Conservation (phyloP, 2,113 vertebrate genomes). For the Psittacula cyanocephala region DNA sequence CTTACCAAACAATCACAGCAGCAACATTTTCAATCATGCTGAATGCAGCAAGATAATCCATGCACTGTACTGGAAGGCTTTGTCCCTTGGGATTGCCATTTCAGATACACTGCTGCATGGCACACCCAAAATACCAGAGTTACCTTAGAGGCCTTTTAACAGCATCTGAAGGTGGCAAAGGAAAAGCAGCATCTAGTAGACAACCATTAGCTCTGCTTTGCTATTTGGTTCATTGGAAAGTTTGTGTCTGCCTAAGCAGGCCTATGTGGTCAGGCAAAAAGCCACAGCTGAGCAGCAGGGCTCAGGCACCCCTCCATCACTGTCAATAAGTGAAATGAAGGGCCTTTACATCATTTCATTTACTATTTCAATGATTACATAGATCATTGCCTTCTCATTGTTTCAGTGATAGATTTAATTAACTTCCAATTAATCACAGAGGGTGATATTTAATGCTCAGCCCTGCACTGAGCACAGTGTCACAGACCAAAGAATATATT, state of each 20-base stretch:
- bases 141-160: not conserved
- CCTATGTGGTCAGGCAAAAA: conserved; percentile 73
- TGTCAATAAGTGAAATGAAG: conserved; percentile 90
- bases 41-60: not conserved
- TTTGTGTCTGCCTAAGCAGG: conserved; percentile 53
- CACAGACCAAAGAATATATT: conserved; percentile 86
- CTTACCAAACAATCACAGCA: not conserved
- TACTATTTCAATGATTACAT: conserved; percentile 98
- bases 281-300: conserved; percentile 71
- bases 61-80: not conserved
- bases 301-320: conserved; percentile 86
- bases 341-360: conserved; percentile 89
- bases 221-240: conserved; percentile 48
- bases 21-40: not conserved
- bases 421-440: conserved; percentile 99
- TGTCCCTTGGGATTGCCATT: not conserved
- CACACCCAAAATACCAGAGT: not conserved
- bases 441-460: conserved; percentile 97
- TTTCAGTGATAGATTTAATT: conserved; percentile 99
- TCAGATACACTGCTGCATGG: accelerated
- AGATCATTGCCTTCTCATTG: conserved; percentile 99
- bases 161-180: not conserved
- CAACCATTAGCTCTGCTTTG: conserved; percentile 28
- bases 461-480: conserved; percentile 71
- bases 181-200: not conserved